Evolutionary conservation across 1,140 invertebrate genomes (phyloP), one percentile per base, ranked within the genome.

Genomic region (Meloidogyne chitwoodi): DNA sequence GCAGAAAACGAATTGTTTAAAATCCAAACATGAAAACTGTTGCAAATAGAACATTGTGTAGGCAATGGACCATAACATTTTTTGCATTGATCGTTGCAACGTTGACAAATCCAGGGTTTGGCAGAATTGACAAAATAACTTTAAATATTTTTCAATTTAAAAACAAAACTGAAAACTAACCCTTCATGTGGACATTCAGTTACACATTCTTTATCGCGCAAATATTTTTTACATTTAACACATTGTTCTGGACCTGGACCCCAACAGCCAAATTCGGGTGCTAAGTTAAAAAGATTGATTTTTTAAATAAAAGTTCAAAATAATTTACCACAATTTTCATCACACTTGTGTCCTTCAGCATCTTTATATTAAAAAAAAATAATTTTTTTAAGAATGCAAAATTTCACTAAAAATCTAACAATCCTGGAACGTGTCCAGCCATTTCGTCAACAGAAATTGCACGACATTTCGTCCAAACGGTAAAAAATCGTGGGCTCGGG

Each of bases 181-280:
- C 80, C 80, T 26, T 82, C 73, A 16, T 29, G 62, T 31, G 80
- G 80, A 69, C 80, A 81, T 10, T 74, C 27, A 41, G 56, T 65
- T 5, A 83, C 27, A 70, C 80, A 81, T 38, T 34, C 65, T 10
- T 38, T 74, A 62, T 81, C 78, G 24, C 65, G 34, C 6, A 38
- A 69, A 69, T 64, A 81, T 5, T 83, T 68, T 27, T 41, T 14
- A 29, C 80, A 81, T 38, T 27, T n/a, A 64, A 81, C 78, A 38
- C 80, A 81, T 22, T 75, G 64, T 31, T 48, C 38, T 34, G 76
- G 75, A 24, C 76, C 80, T 41, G 75, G 68, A 19, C 81, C 80
- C 80, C 80, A 81, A 56, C 80, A 81, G 16, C 80, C 80, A 14
- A 80, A 61, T 63, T 14, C n/a, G 1, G 78, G 44, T 74, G 84